Percentiles rank a stretch among this genome's conserved stretches.
These are phyloP conservation scores for Sicus ferrugineus DNA, from an alignment of 2,888 invertebrate species.

Conservation along the genomic window DNA sequence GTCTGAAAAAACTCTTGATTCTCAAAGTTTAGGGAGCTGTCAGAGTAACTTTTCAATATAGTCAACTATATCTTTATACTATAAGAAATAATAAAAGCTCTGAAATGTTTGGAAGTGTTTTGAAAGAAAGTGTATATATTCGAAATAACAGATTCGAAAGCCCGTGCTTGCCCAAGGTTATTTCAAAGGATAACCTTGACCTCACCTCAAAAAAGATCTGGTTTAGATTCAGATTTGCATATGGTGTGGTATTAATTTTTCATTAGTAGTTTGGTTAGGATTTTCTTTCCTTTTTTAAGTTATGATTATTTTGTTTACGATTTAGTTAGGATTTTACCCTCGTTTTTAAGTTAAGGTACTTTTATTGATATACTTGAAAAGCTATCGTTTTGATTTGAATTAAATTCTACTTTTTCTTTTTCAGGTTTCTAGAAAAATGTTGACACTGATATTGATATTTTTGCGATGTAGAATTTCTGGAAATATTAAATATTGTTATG, in stretches of 20 bases:
- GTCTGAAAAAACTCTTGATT: too few species aligned
- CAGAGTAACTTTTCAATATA: too few species aligned
- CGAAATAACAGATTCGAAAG: too few species aligned
- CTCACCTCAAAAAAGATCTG: too few species aligned
- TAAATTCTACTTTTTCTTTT: neutral
- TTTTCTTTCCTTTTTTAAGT: slow-evolving; percentile 14
- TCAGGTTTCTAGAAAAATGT: slow-evolving; percentile 22
- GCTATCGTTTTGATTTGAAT: slow-evolving; percentile 11
- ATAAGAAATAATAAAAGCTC: too few species aligned
- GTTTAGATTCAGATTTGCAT: slow-evolving; percentile 36
- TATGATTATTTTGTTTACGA: slow-evolving; percentile 22
- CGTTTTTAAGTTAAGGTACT: slow-evolving; percentile 39
- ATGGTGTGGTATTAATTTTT: slow-evolving; percentile 39
- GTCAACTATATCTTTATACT: too few species aligned
- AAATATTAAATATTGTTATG: slow-evolving; percentile 15
- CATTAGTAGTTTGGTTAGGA: too few species aligned
- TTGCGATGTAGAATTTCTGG: slow-evolving; percentile 1
- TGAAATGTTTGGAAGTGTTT: too few species aligned
- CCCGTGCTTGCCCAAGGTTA: too few species aligned
- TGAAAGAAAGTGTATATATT: too few species aligned
- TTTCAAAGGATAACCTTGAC: too few species aligned
- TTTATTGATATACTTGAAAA: slow-evolving; percentile 30
- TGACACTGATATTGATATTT: slow-evolving; percentile 27
- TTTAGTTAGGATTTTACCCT: slow-evolving; percentile 27
- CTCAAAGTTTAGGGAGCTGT: too few species aligned